phyloP scores from a whole-genome alignment of 2,797 vertebrate genomes.

The Halcyon leucocephala region DNA sequence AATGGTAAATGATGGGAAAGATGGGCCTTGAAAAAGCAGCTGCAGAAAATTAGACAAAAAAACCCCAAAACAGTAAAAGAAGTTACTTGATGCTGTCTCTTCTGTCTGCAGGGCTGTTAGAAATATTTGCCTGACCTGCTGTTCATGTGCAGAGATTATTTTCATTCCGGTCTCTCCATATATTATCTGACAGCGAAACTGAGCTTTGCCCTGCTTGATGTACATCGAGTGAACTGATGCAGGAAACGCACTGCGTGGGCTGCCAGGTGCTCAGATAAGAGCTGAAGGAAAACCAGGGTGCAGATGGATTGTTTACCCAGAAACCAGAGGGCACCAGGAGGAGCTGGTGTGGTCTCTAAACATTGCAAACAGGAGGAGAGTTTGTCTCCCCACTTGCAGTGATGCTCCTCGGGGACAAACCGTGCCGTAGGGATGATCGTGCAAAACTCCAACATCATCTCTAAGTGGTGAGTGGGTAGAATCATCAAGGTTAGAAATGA shows the following conservation, averaged over 20 bases:
- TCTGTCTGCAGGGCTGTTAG: neutral
- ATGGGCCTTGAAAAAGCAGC: neutral
- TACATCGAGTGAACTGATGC: neutral
- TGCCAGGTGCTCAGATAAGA: neutral
- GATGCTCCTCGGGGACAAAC: neutral
- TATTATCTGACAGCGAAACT: neutral
- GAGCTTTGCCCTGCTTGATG: neutral
- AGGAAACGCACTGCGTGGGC: neutral
- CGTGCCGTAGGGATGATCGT: neutral
- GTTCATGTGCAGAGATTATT: neutral
- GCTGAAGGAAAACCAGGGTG: neutral
- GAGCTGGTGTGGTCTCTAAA: fast-evolving
- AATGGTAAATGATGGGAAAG: neutral
- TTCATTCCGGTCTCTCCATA: neutral
- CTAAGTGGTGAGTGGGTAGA: neutral
- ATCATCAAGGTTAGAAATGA: no score
- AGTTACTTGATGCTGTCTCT: neutral
- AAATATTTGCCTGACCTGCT: neutral
- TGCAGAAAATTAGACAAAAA: neutral
- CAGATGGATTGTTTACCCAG: neutral
- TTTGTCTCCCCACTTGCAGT: fast-evolving
- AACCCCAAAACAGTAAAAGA: neutral
- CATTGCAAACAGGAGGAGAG: neutral
- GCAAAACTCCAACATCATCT: neutral
- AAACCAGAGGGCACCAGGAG: neutral